Conservation (phyloP, 2,797 vertebrate genomes). For the Siniperca obscura region DNA sequence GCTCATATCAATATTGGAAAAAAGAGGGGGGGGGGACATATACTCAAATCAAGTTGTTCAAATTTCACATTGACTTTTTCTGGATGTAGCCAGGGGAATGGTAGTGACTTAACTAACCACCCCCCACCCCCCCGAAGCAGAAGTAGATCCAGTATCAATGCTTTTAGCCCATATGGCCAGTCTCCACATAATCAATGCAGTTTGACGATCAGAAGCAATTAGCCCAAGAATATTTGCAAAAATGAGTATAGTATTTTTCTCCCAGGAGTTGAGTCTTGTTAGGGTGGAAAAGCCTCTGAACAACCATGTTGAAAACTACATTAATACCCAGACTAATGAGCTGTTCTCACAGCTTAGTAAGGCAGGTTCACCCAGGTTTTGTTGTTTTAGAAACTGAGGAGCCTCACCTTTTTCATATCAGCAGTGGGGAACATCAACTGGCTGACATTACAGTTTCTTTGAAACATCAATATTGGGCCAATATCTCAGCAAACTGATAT, state of each 20-base stretch:
- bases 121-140: conserved; percentile 35
- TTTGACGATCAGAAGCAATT: conserved; percentile 76
- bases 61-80: conserved; percentile 79
- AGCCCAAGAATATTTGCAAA: conserved; percentile 59
- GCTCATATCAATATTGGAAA: conserved; percentile 68
- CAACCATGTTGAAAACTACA: neutral
- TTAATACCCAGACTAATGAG: neutral
- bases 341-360: neutral
- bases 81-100: conserved; percentile 55
- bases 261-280: conserved; percentile 30
- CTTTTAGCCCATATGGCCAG: conserved; percentile 75
- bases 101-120: conserved; percentile 62
- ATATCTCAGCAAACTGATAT: neutral
- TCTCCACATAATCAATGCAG: conserved; percentile 75
- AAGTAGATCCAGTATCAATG: conserved; percentile 76
- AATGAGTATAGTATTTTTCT: conserved; percentile 52
- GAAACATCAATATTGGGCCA: neutral
- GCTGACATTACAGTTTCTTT: neutral
- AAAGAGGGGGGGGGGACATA: conserved; percentile 23
- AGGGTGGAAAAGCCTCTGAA: conserved; percentile 15
- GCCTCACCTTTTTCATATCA: neutral
- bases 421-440: neutral
- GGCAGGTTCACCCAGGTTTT: neutral
- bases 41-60: conserved; percentile 77
- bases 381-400: neutral